Evolutionary conservation across 2,113 vertebrate species (phyloP).

Genomic region (Bettongia penicillata): DNA sequence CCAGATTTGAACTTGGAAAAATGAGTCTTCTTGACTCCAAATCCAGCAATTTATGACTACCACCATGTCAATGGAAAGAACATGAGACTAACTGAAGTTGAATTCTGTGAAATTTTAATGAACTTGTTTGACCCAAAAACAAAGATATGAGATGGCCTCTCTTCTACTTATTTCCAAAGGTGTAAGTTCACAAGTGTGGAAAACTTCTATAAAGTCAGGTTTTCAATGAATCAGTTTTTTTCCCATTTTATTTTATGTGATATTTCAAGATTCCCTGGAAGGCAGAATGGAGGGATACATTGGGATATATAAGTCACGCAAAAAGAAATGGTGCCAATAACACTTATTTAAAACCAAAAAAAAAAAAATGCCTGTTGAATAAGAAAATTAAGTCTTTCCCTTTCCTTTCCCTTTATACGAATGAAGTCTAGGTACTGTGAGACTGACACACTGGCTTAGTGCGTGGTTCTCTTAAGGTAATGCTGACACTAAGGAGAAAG

Average conservation of each 20-base stretch:
- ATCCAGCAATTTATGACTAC: background rate
- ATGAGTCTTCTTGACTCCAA: background rate
- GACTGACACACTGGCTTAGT: background rate
- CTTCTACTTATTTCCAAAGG: background rate
- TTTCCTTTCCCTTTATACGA: background rate
- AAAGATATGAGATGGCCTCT: background rate
- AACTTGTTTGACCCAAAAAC: background rate
- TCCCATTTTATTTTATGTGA: background rate
- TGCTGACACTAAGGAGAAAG: constrained; percentile 54
- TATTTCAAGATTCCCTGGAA: background rate
- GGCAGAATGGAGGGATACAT: background rate
- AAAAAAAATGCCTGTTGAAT: background rate
- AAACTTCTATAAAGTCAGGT: background rate
- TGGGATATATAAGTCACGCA: background rate
- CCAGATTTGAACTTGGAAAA: background rate
- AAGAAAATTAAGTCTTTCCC: background rate
- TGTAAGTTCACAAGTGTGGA: background rate
- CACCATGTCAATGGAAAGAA: background rate
- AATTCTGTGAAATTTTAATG: background rate
- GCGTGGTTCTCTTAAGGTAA: background rate
- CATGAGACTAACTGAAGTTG: background rate
- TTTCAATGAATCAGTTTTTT: background rate
- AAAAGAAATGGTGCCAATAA: background rate
- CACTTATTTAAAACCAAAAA: background rate
- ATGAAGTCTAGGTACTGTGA: background rate